Evolutionary conservation across 2,797 vertebrate species (phyloP).

Genomic region (Galago senegalensis): DNA sequence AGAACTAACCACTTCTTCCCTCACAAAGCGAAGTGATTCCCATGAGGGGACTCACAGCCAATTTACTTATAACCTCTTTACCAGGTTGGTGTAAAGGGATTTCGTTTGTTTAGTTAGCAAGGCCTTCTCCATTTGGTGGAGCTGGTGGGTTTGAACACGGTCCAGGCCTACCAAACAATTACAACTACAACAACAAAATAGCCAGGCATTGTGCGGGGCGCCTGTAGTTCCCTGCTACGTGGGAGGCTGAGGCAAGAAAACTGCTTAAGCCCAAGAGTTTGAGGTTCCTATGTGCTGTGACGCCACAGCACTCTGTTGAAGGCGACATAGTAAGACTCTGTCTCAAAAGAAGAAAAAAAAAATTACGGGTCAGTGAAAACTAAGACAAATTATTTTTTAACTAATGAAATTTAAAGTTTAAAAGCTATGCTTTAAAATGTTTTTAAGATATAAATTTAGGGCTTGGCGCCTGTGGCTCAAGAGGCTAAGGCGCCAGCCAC

Average conservation of each 20-base stretch:
- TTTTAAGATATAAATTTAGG: constrained; percentile 31
- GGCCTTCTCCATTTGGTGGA: neutral
- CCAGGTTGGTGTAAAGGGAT: neutral
- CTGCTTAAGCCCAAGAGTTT: too few species aligned
- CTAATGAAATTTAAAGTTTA: constrained; percentile 26
- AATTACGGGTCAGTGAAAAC: neutral
- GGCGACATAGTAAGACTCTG: too few species aligned
- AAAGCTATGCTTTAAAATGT: neutral
- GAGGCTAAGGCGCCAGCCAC: too few species aligned
- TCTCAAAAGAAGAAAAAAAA: neutral
- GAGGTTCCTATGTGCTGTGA: too few species aligned
- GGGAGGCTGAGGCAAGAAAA: too few species aligned
- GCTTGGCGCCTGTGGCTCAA: too few species aligned
- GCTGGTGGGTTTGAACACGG: too few species aligned
- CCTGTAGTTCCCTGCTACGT: too few species aligned
- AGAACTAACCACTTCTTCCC: neutral
- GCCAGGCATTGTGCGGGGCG: too few species aligned
- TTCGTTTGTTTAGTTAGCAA: neutral
- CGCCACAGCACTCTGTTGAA: too few species aligned
- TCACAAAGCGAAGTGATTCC: neutral
- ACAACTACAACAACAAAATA: too few species aligned
- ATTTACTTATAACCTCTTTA: neutral
- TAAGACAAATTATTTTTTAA: neutral
- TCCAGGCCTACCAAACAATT: too few species aligned
- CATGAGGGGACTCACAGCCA: neutral